These are phyloP conservation scores for Phoxinus phoxinus DNA, from an alignment of 2,113 vertebrate genomes.

Conservation along the genomic window DNA sequence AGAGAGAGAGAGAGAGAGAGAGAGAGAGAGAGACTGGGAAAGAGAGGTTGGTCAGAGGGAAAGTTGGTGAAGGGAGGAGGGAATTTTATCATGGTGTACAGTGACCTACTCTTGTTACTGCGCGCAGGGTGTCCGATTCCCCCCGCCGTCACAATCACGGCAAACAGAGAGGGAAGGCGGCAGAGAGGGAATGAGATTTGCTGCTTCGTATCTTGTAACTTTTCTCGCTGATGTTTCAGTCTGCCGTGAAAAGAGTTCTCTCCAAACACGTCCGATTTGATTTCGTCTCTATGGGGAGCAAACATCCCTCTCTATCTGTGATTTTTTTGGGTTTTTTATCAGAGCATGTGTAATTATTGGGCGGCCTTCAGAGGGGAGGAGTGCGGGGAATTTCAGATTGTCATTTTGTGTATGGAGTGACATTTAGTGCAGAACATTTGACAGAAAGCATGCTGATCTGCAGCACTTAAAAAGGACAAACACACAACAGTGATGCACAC, in stretches of 20 bases:
- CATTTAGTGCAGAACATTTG: conserved; percentile 15
- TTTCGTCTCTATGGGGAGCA: conserved; percentile 10
- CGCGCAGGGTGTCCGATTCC: conserved; percentile 85
- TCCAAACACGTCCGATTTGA: neutral
- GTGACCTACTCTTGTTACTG: conserved; percentile 98
- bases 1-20: conserved; percentile 4
- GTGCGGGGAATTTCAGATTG: conserved; percentile 23
- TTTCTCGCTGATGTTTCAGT: neutral
- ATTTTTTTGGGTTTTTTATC: conserved; percentile 12
- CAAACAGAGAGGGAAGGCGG: conserved; percentile 21
- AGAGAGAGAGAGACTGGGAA: conserved; percentile 38
- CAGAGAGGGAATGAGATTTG: conserved; percentile 43
- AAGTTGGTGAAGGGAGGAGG: conserved; percentile 95
- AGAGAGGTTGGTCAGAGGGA: conserved; percentile 84
- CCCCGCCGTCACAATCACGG: conserved; percentile 49
- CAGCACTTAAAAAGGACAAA: neutral
- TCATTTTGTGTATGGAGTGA: neutral
- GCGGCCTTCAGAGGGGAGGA: conserved; percentile 4
- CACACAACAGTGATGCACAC: neutral
- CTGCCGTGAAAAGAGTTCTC: conserved; percentile 19
- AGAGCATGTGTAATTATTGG: neutral
- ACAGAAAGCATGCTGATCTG: neutral
- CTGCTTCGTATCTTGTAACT: conserved; percentile 22
- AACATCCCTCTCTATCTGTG: neutral
- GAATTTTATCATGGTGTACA: conserved; percentile 99